Evolutionary conservation across 2,797 vertebrate genomes (phyloP).

Genomic region (Liasis olivaceus): DNA sequence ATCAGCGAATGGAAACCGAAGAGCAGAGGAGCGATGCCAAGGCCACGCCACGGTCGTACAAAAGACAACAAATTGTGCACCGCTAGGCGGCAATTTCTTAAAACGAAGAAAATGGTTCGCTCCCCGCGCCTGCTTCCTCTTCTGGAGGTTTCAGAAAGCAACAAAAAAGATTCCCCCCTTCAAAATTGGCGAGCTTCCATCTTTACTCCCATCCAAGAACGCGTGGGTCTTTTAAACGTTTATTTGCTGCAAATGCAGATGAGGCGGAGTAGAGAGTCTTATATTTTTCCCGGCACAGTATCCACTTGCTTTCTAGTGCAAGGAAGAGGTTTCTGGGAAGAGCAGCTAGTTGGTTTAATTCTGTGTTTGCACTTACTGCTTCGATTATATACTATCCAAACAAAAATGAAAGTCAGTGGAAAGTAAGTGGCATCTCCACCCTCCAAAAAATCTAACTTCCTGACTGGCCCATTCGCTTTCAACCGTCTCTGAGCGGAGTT

Average conservation of each 20-base stretch:
- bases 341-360: not conserved
- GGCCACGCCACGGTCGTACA: not conserved
- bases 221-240: constrained; percentile 44
- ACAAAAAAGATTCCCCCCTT: not conserved
- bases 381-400: not conserved
- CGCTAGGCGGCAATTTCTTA: not conserved
- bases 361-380: not conserved
- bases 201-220: not conserved
- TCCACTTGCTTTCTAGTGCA: not conserved
- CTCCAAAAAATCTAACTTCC: constrained; percentile 21
- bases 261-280: not conserved
- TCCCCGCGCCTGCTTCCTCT: no score
- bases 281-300: not conserved
- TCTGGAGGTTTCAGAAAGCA: not conserved
- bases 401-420: not conserved
- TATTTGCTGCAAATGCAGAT: not conserved
- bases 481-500: constrained; percentile 41
- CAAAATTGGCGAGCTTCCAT: not conserved
- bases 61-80: not conserved
- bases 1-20: not conserved
- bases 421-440: not conserved
- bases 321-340: constrained; percentile 2
- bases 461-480: constrained; percentile 29
- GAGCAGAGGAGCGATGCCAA: not conserved
- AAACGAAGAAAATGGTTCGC: not conserved